Evolutionary conservation across 1,140 invertebrate species (phyloP).

Genomic region (Apis cerana): DNA sequence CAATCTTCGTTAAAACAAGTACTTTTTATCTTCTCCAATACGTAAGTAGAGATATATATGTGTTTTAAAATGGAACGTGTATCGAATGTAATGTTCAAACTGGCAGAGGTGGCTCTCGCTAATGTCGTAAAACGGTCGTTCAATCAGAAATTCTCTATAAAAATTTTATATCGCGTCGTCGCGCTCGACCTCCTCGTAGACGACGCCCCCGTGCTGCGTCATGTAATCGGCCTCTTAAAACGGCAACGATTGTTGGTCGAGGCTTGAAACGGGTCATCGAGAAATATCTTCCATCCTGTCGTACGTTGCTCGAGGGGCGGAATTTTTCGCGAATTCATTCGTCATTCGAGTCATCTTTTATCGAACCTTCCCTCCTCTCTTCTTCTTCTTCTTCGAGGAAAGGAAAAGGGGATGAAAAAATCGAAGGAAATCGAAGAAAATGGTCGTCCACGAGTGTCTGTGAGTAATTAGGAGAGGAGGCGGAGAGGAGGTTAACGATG

Average conservation of each 20-base stretch:
- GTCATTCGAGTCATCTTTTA: neutral
- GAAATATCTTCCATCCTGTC: neutral
- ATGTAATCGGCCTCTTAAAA: constrained; percentile 36
- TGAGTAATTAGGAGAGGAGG: too few species aligned
- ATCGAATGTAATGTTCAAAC: neutral
- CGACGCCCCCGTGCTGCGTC: constrained; percentile 29
- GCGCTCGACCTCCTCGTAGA: neutral
- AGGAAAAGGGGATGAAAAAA: neutral
- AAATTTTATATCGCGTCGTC: constrained; percentile 37
- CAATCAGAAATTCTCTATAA: constrained; percentile 43
- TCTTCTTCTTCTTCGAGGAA: too few species aligned
- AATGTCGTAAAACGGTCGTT: constrained; percentile 45
- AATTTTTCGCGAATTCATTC: constrained; percentile 20
- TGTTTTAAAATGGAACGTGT: constrained; percentile 10
- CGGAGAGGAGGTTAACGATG: neutral
- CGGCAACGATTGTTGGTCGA: neutral
- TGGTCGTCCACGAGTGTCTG: too few species aligned
- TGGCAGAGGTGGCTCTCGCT: neutral
- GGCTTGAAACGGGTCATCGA: neutral
- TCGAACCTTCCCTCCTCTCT: neutral
- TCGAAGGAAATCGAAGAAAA: neutral
- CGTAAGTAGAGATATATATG: neutral
- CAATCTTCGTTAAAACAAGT: neutral
- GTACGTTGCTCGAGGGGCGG: neutral
- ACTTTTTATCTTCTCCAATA: too few species aligned